Conservation (phyloP, 2,113 vertebrate species). For the Trachemys scripta region DNA sequence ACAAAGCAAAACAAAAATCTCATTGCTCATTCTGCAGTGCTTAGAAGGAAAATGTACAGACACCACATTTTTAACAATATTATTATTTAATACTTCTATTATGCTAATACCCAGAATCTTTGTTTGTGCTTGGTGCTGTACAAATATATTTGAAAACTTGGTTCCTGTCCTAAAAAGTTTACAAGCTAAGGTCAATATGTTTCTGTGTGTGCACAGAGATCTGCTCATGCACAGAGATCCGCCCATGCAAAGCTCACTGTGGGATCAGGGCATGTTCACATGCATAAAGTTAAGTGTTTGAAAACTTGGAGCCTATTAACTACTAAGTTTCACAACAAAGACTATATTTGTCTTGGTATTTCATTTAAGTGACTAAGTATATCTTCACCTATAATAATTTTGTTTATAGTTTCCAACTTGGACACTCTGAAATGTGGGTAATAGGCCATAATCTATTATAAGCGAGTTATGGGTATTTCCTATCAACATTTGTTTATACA, state of each 20-base stretch:
- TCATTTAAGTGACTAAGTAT: neutral
- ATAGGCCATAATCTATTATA: neutral
- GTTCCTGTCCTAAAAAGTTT: neutral
- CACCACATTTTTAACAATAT: neutral
- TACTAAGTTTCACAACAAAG: neutral
- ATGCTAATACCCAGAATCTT: no score
- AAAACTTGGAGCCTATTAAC: no score
- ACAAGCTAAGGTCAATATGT: neutral
- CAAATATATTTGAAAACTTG: neutral
- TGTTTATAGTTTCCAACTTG: neutral
- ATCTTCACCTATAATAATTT: neutral
- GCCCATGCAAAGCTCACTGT: neutral
- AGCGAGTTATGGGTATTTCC: neutral
- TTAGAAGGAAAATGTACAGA: neutral
- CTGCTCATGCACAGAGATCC: neutral
- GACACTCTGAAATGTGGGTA: neutral
- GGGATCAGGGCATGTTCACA: neutral
- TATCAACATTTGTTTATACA: rapidly evolving
- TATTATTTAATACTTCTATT: no score
- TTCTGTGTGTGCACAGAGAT: neutral
- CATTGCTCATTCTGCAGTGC: neutral
- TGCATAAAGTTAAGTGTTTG: neutral
- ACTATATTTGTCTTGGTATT: neutral
- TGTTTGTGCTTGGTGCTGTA: neutral
- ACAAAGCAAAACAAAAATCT: neutral